phyloP scores from a whole-genome alignment of 2,113 vertebrate genomes.

The Cyanoliseus patagonus region DNA sequence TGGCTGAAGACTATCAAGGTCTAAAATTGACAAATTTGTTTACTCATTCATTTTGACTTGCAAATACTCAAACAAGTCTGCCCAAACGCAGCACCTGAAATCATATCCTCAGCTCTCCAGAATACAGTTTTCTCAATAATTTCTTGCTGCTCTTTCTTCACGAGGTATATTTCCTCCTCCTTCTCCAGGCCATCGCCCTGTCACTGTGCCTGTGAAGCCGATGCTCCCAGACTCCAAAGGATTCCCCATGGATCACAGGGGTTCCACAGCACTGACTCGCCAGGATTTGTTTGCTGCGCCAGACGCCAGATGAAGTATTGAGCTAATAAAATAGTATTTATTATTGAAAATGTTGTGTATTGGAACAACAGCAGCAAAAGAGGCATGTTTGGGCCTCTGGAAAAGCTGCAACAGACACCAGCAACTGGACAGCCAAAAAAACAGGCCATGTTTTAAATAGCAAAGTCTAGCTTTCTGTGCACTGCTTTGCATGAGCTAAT shows the following conservation, averaged over 20 bases:
- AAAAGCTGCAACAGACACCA: not conserved
- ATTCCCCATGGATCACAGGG: not conserved
- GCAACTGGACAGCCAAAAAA: not conserved
- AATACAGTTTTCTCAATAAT: not conserved
- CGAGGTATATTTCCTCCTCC: rapidly evolving
- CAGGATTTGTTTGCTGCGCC: rapidly evolving
- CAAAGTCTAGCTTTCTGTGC: not conserved
- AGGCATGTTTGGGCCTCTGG: not conserved
- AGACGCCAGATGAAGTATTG: not conserved
- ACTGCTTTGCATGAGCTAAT: not conserved
- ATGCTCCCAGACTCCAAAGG: not conserved
- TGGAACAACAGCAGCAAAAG: not conserved
- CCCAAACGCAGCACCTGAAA: not conserved
- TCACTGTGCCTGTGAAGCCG: not conserved
- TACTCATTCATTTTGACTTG: not conserved
- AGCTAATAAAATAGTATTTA: not conserved
- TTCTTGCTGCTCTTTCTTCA: not conserved
- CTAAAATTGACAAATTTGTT: not conserved
- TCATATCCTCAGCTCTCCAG: not conserved
- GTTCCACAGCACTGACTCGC: not conserved
- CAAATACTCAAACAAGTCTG: not conserved
- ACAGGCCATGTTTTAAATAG: not conserved
- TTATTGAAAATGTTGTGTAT: not conserved
- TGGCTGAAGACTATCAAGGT: not conserved
- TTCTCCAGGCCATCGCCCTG: not conserved